These are phyloP conservation scores for Scolopax mira DNA, from an alignment of 2,113 vertebrate species.

Conservation along the genomic window DNA sequence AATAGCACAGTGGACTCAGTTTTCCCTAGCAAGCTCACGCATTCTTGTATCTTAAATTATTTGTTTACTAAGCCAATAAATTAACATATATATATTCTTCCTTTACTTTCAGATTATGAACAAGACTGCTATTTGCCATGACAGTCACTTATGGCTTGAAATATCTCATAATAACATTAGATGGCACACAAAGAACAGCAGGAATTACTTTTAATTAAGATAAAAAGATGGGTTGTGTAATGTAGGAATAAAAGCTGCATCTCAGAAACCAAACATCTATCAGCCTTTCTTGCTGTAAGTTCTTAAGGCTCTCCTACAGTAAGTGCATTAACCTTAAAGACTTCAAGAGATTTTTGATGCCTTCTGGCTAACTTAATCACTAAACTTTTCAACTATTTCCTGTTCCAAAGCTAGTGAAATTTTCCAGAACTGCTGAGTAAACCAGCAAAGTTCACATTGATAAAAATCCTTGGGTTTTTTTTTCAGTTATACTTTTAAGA, in stretches of 20 bases:
- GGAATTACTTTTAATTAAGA: slow-evolving; percentile 14
- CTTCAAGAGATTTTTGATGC: not conserved
- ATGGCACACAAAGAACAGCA: not conserved
- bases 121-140: not conserved
- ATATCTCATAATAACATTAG: not conserved
- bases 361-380: not conserved
- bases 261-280: not conserved
- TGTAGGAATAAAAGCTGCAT: not conserved
- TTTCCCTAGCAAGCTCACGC: not conserved
- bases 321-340: not conserved
- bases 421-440: not conserved
- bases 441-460: not conserved
- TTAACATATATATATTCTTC: not conserved
- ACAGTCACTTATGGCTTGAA: not conserved
- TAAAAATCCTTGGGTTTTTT: fast-evolving
- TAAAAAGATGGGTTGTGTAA: not conserved
- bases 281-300: not conserved
- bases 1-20: not conserved
- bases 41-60: not conserved
- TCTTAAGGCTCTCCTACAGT: slow-evolving; percentile 3
- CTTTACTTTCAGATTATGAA: not conserved
- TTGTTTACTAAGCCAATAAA: not conserved
- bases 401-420: not conserved
- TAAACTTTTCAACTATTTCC: not conserved
- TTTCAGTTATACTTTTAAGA: not conserved